These are phyloP conservation scores for Labeo rohita DNA, from an alignment of 2,113 vertebrate species.

Conservation along the genomic window DNA sequence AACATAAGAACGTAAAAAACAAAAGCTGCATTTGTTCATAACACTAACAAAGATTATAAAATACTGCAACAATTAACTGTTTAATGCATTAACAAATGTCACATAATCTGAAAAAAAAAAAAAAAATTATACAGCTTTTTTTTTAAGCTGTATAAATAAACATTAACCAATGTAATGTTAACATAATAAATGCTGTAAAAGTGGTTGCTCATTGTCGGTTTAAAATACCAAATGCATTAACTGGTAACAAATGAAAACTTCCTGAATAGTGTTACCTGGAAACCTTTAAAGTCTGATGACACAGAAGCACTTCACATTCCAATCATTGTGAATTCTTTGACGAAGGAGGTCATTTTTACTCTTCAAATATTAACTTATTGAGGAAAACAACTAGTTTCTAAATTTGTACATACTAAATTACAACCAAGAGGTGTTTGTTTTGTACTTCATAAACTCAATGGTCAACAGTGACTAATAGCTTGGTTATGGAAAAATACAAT, in stretches of 20 bases:
- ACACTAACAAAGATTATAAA: too few species aligned
- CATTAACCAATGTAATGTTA: too few species aligned
- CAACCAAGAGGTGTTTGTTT: too few species aligned
- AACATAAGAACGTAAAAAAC: conserved; percentile 76
- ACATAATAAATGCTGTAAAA: background rate
- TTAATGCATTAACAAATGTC: too few species aligned
- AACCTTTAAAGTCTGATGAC: background rate
- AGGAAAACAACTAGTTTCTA: background rate
- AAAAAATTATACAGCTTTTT: too few species aligned
- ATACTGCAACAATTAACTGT: too few species aligned
- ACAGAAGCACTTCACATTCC: background rate
- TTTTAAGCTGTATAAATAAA: too few species aligned
- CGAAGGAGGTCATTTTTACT: background rate
- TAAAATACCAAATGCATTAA: background rate
- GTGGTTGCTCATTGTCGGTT: background rate
- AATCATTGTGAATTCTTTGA: background rate
- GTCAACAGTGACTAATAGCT: too few species aligned
- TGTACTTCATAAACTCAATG: too few species aligned
- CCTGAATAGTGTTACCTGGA: background rate
- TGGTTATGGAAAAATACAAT: too few species aligned
- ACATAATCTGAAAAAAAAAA: too few species aligned
- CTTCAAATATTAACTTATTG: background rate
- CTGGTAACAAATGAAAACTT: background rate
- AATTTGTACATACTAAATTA: too few species aligned
- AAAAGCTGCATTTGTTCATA: conserved; percentile 38